A percentile compares a stretch with the other conserved stretches of the same genome.
These are phyloP conservation scores for Fukomys damarensis DNA, from an alignment of 2,113 vertebrate species.

Conservation along the genomic window DNA sequence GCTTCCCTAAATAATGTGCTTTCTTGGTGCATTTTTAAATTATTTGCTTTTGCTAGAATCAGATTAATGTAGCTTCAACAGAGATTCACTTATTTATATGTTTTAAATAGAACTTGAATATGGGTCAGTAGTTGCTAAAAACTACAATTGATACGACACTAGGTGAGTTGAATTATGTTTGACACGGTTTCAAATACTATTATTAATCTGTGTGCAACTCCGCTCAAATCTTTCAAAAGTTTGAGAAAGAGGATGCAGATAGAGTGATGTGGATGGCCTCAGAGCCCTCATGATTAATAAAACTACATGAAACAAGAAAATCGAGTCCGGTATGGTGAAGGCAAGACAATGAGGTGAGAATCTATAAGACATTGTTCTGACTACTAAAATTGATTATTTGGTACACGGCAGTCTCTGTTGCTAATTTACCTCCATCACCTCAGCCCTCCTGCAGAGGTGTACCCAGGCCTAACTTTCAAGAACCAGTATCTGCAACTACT, in stretches of 20 bases:
- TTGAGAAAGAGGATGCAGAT: not conserved
- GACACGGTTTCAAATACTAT: constrained; percentile 7
- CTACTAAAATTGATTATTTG: not conserved
- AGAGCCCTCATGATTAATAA: not conserved
- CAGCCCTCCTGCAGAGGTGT: not conserved
- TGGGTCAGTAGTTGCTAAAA: not conserved
- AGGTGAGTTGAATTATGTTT: not conserved
- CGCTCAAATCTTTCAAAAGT: not conserved
- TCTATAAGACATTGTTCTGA: not conserved
- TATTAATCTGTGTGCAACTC: not conserved
- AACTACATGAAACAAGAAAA: not conserved
- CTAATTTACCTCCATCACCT: not conserved
- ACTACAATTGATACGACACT: not conserved
- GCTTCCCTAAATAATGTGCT: constrained; percentile 30
- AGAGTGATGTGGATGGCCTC: not conserved
- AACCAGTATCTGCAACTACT: not conserved
- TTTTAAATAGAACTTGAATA: constrained; percentile 49
- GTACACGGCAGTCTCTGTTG: not conserved
- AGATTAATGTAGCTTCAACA: constrained; percentile 40
- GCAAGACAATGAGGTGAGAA: not conserved
- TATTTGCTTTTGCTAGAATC: constrained; percentile 47
- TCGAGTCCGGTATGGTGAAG: not conserved
- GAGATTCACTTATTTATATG: constrained; percentile 25
- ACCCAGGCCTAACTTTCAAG: not conserved
- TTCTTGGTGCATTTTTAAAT: not conserved